Conservation (phyloP, 2,113 vertebrate genomes). For the Cairina moschata region DNA sequence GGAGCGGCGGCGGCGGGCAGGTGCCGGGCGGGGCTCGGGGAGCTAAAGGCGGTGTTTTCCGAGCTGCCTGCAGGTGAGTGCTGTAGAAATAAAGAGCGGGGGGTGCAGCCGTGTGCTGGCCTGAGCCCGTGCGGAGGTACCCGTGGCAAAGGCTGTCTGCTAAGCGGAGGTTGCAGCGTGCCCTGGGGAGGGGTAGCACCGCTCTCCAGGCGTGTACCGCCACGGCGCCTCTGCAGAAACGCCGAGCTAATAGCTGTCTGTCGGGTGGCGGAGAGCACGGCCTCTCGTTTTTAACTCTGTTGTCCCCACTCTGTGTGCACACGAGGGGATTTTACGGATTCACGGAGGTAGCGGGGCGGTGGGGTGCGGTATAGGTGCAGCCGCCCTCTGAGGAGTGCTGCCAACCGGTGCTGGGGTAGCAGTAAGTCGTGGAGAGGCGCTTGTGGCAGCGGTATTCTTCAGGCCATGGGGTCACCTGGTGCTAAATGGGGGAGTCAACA, state of each 20-base stretch:
- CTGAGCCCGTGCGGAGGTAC: neutral
- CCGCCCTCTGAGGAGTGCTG: accelerated
- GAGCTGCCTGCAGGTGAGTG: neutral
- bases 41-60: accelerated
- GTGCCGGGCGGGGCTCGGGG: neutral
- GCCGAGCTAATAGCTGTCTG: neutral
- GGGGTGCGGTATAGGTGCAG: neutral
- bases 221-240: neutral
- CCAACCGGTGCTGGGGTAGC: accelerated
- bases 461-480: no score
- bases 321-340: neutral
- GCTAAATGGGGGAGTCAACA: neutral
- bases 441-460: neutral
- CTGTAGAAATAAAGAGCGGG: accelerated
- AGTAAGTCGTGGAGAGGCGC: neutral
- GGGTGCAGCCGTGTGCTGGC: accelerated
- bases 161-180: accelerated
- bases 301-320: accelerated
- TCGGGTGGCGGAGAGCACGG: accelerated
- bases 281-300: accelerated
- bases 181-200: neutral
- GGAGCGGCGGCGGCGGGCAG: neutral
- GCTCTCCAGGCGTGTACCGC: accelerated
- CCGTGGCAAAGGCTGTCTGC: accelerated
- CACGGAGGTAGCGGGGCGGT: accelerated